Evolutionary conservation across 2,113 vertebrate species (phyloP), one percentile per base, ranked within the genome.

Genomic region (Ceratotherium simum): DNA sequence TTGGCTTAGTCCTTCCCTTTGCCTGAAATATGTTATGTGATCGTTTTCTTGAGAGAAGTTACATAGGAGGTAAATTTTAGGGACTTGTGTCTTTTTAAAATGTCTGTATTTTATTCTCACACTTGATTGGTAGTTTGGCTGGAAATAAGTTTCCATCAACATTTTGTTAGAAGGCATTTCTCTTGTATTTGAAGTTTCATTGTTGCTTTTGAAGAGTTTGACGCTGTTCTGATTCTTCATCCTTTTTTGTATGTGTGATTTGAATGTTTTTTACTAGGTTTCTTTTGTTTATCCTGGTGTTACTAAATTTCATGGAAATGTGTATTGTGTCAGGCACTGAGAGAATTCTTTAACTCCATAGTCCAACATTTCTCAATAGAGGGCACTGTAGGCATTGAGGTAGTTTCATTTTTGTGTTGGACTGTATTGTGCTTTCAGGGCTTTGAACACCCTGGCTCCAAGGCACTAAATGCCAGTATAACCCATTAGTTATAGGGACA

Each of bases 31-130:
- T 27, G 7, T 75, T 93, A 39, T 75, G 8, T 90, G 14, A 67
- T 81, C 10, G 25, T 84, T 94, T 87, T 87, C 25, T 91, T 95
- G 79, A 97, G 51, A 42, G 64, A 91, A 91, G 51, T 72, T 96
- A 46, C 14, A 78, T 56, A 83, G n/a, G 48, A 80, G 33, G 29
- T 76, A 91, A 42, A 69, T 95, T 88, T 93, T 92, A 86, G 78
- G n/a, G 36, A 54, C 33, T 51, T 85, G 3, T n/a, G 4, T 79
- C 18, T 83, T 83, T 95, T 70, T 14, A 17, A 67, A n/a, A 62
- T 54, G n/a, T 86, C 7, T 81, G 62, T 91, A 13, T 82, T 76
- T 95, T 70, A 56, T 87, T 88, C 14, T 78, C 62, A 88, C 4
- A 42, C 51, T 85, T 76, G 12, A 62, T 75, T 88, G n/a, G 23